phyloP scores from a whole-genome alignment of 2,888 invertebrate species.

The Zele albiditarsus region DNA sequence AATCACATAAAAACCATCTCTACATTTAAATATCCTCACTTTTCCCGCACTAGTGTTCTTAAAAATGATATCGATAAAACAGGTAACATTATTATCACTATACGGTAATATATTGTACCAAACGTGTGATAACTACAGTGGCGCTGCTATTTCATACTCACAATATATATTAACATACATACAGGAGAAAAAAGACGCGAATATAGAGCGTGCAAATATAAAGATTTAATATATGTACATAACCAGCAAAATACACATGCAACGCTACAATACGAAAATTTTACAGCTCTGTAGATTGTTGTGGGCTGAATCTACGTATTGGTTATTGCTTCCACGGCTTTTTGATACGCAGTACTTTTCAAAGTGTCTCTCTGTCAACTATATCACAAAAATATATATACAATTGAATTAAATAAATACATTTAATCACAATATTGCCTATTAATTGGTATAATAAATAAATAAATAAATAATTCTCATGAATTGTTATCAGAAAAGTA shows the following conservation, averaged over 20 bases:
- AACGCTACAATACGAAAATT: background rate
- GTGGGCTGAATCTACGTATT: slow-evolving; percentile 8
- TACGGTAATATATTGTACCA: too few species aligned
- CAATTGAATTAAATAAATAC: background rate
- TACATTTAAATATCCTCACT: too few species aligned
- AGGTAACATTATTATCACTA: too few species aligned
- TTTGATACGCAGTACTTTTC: slow-evolving; percentile 8
- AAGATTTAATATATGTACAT: background rate
- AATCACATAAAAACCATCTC: too few species aligned
- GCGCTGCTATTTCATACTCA: too few species aligned
- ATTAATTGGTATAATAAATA: background rate
- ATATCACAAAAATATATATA: background rate
- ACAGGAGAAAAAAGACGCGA: too few species aligned
- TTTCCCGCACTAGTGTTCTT: too few species aligned
- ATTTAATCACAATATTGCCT: background rate
- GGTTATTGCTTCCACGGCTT: slow-evolving; percentile 10
- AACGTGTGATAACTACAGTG: too few species aligned
- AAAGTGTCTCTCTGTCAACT: background rate
- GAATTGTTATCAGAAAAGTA: background rate
- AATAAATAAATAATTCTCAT: background rate
- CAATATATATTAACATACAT: too few species aligned
- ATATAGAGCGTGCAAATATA: too few species aligned
- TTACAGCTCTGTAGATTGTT: background rate
- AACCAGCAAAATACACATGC: background rate
- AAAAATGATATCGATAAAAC: too few species aligned